Evolutionary conservation across 2,113 vertebrate genomes (phyloP).

Genomic region (Myiagra hebetior): DNA sequence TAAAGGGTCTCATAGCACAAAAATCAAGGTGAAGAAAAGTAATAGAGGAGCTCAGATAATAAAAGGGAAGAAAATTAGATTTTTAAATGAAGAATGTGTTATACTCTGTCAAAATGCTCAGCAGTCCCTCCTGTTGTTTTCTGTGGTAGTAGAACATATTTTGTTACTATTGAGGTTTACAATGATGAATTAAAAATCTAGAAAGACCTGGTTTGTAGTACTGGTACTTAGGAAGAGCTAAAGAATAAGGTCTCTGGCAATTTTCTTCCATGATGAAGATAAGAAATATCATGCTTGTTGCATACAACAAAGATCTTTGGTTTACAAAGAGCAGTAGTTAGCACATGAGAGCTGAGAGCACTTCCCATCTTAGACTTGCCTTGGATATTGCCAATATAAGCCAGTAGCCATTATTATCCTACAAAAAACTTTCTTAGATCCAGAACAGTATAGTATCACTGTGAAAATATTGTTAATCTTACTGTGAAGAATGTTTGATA

Average conservation of each 20-base stretch:
- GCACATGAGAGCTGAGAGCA: not conserved
- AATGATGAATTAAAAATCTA: not conserved
- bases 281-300: not conserved
- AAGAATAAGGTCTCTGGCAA: not conserved
- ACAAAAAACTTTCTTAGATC: not conserved
- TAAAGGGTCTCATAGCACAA: not conserved
- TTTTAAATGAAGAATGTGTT: accelerated
- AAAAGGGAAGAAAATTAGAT: not conserved
- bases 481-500: not conserved
- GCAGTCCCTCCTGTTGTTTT: not conserved
- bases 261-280: not conserved
- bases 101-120: not conserved
- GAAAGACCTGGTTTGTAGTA: not conserved
- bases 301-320: not conserved
- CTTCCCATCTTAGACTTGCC: not conserved
- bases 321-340: not conserved
- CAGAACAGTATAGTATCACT: not conserved
- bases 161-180: not conserved
- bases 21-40: accelerated
- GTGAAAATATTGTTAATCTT: not conserved
- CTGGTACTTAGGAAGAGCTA: not conserved
- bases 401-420: not conserved
- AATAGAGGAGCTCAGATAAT: not conserved
- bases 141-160: not conserved
- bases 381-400: not conserved